These are phyloP conservation scores for Bruchidius siliquastri DNA, from an alignment of 2,888 invertebrate species.

Conservation along the genomic window DNA sequence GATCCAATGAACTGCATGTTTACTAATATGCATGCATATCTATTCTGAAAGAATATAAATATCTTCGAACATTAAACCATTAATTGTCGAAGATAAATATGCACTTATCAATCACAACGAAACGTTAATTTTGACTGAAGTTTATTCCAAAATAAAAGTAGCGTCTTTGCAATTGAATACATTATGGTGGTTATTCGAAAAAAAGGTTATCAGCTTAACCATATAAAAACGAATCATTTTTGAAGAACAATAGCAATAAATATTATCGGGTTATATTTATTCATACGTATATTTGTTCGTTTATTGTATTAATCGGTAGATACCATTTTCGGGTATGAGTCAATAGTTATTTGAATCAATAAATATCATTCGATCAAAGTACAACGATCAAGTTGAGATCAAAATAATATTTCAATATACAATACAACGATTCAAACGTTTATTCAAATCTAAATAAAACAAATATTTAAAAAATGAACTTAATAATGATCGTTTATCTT, in stretches of 20 bases:
- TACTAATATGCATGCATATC: too few species aligned
- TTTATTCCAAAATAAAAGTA: neutral
- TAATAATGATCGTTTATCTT: too few species aligned
- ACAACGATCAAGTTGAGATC: constrained; percentile 1
- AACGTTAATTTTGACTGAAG: neutral
- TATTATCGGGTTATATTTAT: neutral
- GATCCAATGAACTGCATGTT: too few species aligned
- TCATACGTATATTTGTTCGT: neutral
- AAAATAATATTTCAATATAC: neutral
- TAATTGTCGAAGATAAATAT: too few species aligned
- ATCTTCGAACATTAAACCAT: too few species aligned
- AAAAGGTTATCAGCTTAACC: neutral
- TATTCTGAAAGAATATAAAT: too few species aligned
- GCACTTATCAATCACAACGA: neutral
- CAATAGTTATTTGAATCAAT: neutral
- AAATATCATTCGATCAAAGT: neutral
- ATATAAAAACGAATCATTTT: neutral
- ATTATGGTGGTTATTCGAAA: neutral
- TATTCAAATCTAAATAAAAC: too few species aligned
- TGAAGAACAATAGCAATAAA: neutral
- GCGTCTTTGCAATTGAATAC: neutral
- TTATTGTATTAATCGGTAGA: neutral
- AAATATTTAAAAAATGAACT: too few species aligned
- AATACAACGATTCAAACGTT: too few species aligned
- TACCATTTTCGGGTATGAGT: neutral